Percentiles rank a stretch among this genome's conserved stretches.
phyloP scores from a whole-genome alignment of 2,113 vertebrate species.

The Eretmochelys imbricata region DNA sequence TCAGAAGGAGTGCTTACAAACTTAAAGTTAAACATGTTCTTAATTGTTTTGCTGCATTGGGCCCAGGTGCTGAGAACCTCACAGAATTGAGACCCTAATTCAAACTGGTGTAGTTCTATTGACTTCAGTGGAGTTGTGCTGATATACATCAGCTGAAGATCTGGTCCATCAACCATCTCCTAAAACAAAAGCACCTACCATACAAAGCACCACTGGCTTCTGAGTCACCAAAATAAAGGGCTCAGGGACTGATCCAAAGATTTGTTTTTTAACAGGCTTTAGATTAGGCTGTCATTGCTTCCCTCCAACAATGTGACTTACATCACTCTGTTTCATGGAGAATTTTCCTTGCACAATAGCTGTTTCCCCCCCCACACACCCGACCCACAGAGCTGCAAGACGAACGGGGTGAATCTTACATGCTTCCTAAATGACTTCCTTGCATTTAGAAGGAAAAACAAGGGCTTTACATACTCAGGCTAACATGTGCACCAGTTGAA shows the following conservation, averaged over 20 bases:
- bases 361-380: accelerated
- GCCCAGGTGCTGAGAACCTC: neutral
- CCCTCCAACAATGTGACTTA: neutral
- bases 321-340: neutral
- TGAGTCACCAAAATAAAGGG: accelerated
- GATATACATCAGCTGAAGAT: accelerated
- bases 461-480: constrained; percentile 26
- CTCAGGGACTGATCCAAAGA: neutral
- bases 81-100: accelerated
- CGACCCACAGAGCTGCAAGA: neutral
- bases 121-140: neutral
- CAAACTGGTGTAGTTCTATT: neutral
- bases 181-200: neutral
- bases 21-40: neutral
- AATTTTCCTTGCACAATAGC: neutral
- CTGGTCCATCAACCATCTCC: neutral
- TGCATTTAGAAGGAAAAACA: constrained; percentile 23
- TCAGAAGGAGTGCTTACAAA: neutral
- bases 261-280: neutral
- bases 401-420: neutral
- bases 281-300: neutral
- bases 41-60: neutral
- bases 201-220: neutral
- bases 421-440: neutral
- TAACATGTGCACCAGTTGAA: constrained; percentile 31